Base-by-base conservation (phyloP, 2,888 invertebrate genomes). In the Mythimna vitellina region DNA sequence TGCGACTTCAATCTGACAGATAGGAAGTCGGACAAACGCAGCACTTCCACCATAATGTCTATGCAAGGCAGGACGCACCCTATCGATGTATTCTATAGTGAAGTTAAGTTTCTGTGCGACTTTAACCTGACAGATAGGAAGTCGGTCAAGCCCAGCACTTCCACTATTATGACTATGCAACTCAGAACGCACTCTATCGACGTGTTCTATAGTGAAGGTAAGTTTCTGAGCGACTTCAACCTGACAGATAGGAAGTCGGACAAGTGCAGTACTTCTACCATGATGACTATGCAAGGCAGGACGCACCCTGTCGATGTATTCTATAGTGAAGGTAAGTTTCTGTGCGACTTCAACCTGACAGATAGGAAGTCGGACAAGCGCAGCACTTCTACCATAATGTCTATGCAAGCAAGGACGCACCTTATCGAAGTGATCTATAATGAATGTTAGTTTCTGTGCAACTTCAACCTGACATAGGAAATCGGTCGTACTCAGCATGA, bases 41-140 rank as follows among this genome's bases (percentile, higher is more conserved):
- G 89, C n/a, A 93, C 98, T 0, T 97, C 99, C 0, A 97, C 97
- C 0, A 98, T 99, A 65, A 96, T 99, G 90, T 98, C 98, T 3
- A 98, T 99, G 76, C 98, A 99, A 88, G 99, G 99, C 0, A 96
- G 99, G 76, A 97, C 98, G 70, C 98, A 98, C 96, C 98, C 99
- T 0, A 99, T 99, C 0, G 98, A 98, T 73, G 96, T 99, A 14
- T 98, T 97, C 92, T 99, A 99, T 93, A 90, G 97, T 3, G 96
- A 97, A 95, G 97, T 98, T 98, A 90, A 22, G 32, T 58, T n/a
- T 56, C 32, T 20, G 20, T n/a, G 10, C 32, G 29, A 20, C 32
- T n/a, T 56, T 29, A 29, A 29, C 29, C 3, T 29, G 29, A 29
- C 29, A 29, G 29, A 3, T 29, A 29, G 3, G 29, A 29, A 29